Evolutionary conservation across 2,888 invertebrate genomes (phyloP).

Genomic region (Macrosoma leucophasiata): DNA sequence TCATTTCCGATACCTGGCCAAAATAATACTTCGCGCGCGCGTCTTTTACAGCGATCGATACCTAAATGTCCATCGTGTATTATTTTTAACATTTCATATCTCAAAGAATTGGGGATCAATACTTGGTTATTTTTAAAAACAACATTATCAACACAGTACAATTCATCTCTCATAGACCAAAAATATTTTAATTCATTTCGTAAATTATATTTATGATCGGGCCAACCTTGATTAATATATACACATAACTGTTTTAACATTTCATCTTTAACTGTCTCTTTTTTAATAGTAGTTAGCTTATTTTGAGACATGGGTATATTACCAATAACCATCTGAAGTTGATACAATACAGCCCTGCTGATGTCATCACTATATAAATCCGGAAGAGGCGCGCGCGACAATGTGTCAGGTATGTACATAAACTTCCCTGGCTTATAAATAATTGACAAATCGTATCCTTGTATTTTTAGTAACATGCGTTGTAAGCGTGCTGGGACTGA

Average conservation of each 20-base stretch:
- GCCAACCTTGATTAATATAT: too few species aligned
- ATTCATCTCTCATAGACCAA: slow-evolving; percentile 10
- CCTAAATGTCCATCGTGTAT: too few species aligned
- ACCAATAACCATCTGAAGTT: too few species aligned
- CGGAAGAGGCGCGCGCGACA: slow-evolving; percentile 14
- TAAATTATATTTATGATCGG: slow-evolving; percentile 9
- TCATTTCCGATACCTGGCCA: slow-evolving; percentile 22
- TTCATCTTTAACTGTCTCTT: too few species aligned
- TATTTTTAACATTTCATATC: too few species aligned
- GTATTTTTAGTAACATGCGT: slow-evolving; percentile 14
- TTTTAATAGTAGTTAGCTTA: slow-evolving; percentile 3
- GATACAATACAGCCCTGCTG: too few species aligned
- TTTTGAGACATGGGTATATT: too few species aligned
- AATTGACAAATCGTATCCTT: too few species aligned
- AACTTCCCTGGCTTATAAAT: slow-evolving; percentile 15
- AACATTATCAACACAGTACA: slow-evolving; percentile 1
- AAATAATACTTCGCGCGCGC: slow-evolving; percentile 17
- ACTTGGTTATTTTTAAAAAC: slow-evolving; percentile 5
- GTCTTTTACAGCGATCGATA: slow-evolving; percentile 17
- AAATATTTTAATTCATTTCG: slow-evolving; percentile 5
- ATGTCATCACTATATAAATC: slow-evolving; percentile 5
- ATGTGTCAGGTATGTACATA: slow-evolving; percentile 14
- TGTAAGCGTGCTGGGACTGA: too few species aligned
- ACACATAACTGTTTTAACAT: too few species aligned
- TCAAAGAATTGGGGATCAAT: slow-evolving; percentile 3